Conservation (phyloP, 2,797 vertebrate genomes). For the Anas bahamensis region DNA sequence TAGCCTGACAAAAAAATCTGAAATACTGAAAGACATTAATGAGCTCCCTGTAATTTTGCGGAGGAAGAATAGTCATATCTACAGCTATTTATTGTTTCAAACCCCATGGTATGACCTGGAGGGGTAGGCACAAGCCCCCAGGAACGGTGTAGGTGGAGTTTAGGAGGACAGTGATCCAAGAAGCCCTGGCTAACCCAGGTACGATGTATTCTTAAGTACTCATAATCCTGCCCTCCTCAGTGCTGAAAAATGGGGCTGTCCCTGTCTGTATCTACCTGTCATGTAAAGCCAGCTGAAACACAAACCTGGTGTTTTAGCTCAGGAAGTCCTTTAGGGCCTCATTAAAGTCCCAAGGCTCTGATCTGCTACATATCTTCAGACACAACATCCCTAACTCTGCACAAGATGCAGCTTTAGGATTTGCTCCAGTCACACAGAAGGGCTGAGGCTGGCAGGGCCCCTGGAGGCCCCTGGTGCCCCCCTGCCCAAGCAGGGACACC, state of each 20-base stretch:
- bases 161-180: not conserved
- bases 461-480: no score
- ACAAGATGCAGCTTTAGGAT: not conserved
- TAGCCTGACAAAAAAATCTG: not conserved
- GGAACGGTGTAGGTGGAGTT: not conserved
- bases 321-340: not conserved
- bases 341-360: not conserved
- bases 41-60: not conserved
- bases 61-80: not conserved
- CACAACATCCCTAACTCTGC: not conserved
- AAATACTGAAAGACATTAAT: not conserved
- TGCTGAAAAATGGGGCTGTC: accelerated
- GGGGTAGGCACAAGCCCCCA: not conserved
- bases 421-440: not conserved
- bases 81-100: not conserved
- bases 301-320: not conserved
- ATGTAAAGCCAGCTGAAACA: not conserved
- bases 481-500: no score
- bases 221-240: not conserved
- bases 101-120: not conserved
- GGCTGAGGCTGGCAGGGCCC: no score
- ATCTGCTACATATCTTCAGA: accelerated
- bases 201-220: not conserved
- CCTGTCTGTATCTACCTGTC: not conserved
- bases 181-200: not conserved